Evolutionary conservation across 1,140 invertebrate genomes (phyloP).

Genomic region (Hypothenemus hampei): DNA sequence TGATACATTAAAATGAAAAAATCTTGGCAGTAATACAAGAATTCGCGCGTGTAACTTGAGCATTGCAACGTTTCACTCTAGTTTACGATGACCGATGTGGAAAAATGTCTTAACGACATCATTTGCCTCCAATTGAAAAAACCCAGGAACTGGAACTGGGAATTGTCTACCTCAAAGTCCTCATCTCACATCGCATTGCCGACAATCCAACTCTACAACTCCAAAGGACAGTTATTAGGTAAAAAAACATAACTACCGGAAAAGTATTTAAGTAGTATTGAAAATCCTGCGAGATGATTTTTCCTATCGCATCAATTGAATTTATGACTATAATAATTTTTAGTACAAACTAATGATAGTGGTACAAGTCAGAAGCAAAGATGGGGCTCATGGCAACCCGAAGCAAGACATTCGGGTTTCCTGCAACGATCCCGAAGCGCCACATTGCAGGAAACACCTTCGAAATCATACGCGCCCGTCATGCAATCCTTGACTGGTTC

Average conservation of each 20-base stretch:
- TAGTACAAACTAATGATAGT: conserved; percentile 43
- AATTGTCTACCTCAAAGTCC: conserved; percentile 50
- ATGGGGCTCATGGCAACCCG: conserved; percentile 23
- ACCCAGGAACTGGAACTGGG: conserved; percentile 51
- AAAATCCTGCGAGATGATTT: no score
- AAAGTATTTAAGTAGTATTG: background rate
- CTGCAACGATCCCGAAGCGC: conserved; percentile 6
- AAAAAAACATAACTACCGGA: no score
- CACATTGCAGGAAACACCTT: background rate
- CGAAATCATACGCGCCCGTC: background rate
- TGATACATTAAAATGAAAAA: no score
- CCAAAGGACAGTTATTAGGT: conserved; percentile 45
- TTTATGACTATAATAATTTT: no score
- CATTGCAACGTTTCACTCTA: no score
- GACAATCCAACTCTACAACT: conserved; percentile 48
- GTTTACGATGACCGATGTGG: conserved; percentile 15
- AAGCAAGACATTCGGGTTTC: background rate
- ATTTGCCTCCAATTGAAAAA: conserved; percentile 48
- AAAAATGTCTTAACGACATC: conserved; percentile 34
- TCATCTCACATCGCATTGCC: conserved; percentile 50
- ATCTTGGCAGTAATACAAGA: no score
- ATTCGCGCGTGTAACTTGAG: no score
- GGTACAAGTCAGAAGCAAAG: conserved; percentile 31
- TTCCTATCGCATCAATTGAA: no score
- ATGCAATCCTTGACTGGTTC: no score